These are phyloP conservation scores for Neoscelio sp. DNA, from an alignment of 2,888 invertebrate species.

Conservation along the genomic window DNA sequence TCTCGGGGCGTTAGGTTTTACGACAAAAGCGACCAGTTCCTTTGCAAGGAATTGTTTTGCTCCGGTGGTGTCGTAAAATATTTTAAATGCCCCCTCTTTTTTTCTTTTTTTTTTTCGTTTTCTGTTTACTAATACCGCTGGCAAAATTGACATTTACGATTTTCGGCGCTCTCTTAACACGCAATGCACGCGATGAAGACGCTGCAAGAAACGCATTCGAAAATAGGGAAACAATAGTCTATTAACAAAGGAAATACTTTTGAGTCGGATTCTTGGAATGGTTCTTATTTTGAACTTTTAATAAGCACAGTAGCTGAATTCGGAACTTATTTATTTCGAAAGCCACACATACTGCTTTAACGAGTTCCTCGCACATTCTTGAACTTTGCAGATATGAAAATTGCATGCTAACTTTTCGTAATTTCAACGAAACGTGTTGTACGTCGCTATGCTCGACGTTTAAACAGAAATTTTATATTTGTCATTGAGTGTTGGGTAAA, in stretches of 20 bases:
- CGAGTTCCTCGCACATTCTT: conserved; percentile 49
- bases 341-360: conserved; percentile 41
- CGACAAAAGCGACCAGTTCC: conserved; percentile 59
- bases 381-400: conserved; percentile 54
- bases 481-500: conserved; percentile 30
- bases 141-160: conserved; percentile 44
- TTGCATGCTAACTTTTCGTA: conserved; percentile 46
- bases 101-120: conserved; percentile 3
- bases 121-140: conserved; percentile 30
- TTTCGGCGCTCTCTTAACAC: conserved; percentile 25
- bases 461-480: conserved; percentile 36
- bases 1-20: conserved; percentile 70
- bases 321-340: conserved; percentile 58
- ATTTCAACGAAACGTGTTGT: conserved; percentile 27
- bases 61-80: conserved; percentile 35
- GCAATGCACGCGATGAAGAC: conserved; percentile 11
- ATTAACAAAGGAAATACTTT: conserved; percentile 41
- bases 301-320: conserved; percentile 49
- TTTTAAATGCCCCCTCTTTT: conserved; percentile 23
- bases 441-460: conserved; percentile 11
- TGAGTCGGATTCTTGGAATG: conserved; percentile 32
- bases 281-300: conserved; percentile 54
- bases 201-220: neutral
- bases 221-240: conserved; percentile 30
- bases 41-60: conserved; percentile 50